Evolutionary conservation across 2,797 vertebrate species (phyloP).

Genomic region (Danio albolineatus): DNA sequence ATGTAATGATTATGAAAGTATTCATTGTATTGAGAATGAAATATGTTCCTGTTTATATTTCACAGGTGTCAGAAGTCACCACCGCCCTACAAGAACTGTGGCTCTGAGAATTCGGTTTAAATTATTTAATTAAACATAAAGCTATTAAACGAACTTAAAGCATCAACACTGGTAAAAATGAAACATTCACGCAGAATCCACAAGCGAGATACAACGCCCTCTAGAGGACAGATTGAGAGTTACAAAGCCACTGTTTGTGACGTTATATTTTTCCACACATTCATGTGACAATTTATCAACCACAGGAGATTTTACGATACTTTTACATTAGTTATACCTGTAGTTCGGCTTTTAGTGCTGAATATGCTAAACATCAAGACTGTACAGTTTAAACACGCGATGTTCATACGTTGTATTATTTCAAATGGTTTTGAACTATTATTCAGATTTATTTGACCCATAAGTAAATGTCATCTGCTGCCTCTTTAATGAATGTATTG

Average conservation of each 20-base stretch:
- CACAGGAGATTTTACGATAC: not conserved
- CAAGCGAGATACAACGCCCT: not conserved
- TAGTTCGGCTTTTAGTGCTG: not conserved
- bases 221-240: slow-evolving; percentile 2
- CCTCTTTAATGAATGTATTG: slow-evolving; percentile 15
- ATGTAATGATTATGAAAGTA: no score
- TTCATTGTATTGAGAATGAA: not conserved
- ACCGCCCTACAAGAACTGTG: slow-evolving; percentile 60
- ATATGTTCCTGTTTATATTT: not conserved
- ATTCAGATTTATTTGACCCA: not conserved
- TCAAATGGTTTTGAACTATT: not conserved
- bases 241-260: not conserved
- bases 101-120: slow-evolving; percentile 67
- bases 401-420: not conserved
- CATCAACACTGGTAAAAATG: not conserved
- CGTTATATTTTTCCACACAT: no score
- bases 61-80: slow-evolving; percentile 67
- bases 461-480: not conserved
- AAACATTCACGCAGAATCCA: not conserved
- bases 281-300: not conserved
- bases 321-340: not conserved
- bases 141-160: not conserved
- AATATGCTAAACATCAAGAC: not conserved
- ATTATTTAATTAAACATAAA: not conserved
- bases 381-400: not conserved